phyloP scores from a whole-genome alignment of 2,888 invertebrate species.

The Caenorhabditis parvicauda region DNA sequence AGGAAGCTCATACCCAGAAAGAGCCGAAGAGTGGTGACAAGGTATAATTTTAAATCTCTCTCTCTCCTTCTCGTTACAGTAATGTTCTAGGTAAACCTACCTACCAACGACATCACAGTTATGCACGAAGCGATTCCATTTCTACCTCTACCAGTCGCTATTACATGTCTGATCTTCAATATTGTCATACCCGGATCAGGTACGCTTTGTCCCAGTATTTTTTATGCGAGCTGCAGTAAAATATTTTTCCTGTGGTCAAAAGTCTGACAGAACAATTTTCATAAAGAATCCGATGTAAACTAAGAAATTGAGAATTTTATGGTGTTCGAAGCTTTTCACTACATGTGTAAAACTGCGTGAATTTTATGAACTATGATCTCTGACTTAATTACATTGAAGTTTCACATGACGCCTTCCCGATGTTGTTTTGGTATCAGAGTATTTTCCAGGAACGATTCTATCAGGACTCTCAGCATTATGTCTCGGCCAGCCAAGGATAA shows the following conservation, averaged over 20 bases:
- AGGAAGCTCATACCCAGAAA: constrained; percentile 56
- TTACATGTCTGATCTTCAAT: constrained; percentile 79
- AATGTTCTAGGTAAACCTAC: constrained; percentile 47
- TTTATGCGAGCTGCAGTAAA: too few relatives aligned
- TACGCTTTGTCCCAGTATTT: too few relatives aligned
- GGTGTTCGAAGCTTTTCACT: neutral
- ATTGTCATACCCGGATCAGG: constrained; percentile 78
- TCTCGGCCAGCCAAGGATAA: constrained; percentile 83
- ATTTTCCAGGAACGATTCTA: constrained; percentile 21
- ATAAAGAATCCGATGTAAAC: too few relatives aligned
- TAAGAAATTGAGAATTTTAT: too few relatives aligned
- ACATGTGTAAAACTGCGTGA: neutral
- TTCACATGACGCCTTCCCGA: constrained; percentile 1
- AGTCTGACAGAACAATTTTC: too few relatives aligned
- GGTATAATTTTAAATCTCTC: constrained; percentile 12
- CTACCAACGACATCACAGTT: constrained; percentile 69
- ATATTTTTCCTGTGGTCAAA: too few relatives aligned
- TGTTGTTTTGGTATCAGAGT: too few relatives aligned
- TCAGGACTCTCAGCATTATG: constrained; percentile 86
- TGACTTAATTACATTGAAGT: too few relatives aligned
- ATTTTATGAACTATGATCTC: too few relatives aligned
- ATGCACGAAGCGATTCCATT: constrained; percentile 91
- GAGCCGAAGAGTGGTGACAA: constrained; percentile 57
- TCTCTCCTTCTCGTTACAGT: neutral
- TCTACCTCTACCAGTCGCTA: constrained; percentile 80